These are phyloP conservation scores for Reinhardtius hippoglossoides DNA, from an alignment of 2,113 vertebrate species.

Conservation along the genomic window DNA sequence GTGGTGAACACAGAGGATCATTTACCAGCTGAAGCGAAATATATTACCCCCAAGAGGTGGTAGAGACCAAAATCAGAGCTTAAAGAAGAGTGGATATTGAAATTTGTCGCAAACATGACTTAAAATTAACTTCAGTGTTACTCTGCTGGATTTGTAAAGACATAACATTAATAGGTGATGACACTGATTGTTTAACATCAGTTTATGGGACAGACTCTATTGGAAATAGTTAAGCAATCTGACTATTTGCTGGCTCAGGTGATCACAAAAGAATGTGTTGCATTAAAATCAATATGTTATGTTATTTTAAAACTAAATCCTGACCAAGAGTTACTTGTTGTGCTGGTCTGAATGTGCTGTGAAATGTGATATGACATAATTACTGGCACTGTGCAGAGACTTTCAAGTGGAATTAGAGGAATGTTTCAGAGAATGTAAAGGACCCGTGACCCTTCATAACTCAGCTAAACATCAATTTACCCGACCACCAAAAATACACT, in stretches of 20 bases:
- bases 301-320: background rate
- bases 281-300: background rate
- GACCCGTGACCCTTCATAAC: slow-evolving; percentile 16
- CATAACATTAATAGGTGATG: too few relatives aligned
- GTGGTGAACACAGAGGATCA: too few relatives aligned
- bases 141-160: too few relatives aligned
- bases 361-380: slow-evolving; percentile 7
- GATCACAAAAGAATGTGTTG: background rate
- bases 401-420: slow-evolving; percentile 49
- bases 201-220: too few relatives aligned
- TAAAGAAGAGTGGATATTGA: background rate
- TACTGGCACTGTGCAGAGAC: slow-evolving; percentile 28
- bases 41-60: too few relatives aligned
- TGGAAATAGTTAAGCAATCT: too few relatives aligned
- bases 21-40: too few relatives aligned
- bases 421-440: slow-evolving; percentile 48
- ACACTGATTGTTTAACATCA: too few relatives aligned
- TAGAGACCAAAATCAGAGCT: background rate
- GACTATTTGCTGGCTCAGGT: background rate
- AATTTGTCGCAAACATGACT: too few relatives aligned
- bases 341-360: slow-evolving; percentile 40
- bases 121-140: too few relatives aligned
- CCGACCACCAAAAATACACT: slow-evolving; percentile 6
- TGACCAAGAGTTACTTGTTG: background rate
- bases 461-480: too few relatives aligned